Percentiles rank a stretch among this genome's conserved stretches.
These are phyloP conservation scores for Xylocampa areola DNA, from an alignment of 2,888 invertebrate genomes.

Conservation along the genomic window DNA sequence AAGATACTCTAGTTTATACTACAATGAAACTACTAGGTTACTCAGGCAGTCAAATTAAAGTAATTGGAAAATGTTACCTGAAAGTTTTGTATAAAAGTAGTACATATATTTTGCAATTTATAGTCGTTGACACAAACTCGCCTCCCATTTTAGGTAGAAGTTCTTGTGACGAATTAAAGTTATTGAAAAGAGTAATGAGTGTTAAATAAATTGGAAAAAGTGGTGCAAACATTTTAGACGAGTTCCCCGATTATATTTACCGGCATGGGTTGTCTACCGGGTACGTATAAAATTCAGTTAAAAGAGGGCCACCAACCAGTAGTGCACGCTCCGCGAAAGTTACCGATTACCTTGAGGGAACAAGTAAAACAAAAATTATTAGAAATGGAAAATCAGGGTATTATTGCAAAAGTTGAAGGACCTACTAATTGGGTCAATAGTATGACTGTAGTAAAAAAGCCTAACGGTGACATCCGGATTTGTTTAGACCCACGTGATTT, in stretches of 20 bases:
- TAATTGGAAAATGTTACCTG: slow-evolving; percentile 41
- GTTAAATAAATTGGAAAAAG: background rate
- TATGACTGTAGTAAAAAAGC: slow-evolving; percentile 57
- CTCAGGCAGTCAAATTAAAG: slow-evolving; percentile 36
- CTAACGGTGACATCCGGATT: slow-evolving; percentile 52
- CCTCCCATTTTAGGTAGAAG: slow-evolving; percentile 35
- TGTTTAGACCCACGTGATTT: slow-evolving; percentile 56
- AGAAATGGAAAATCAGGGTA: slow-evolving; percentile 45
- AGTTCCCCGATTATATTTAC: slow-evolving; percentile 25
- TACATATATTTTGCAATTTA: slow-evolving; percentile 39
- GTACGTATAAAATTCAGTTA: slow-evolving; percentile 34
- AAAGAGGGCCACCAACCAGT: slow-evolving; percentile 34
- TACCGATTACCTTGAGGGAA: slow-evolving; percentile 50
- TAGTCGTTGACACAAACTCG: slow-evolving; percentile 34
- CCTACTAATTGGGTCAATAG: too few species aligned
- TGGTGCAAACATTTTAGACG: slow-evolving; percentile 13
- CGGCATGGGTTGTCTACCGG: slow-evolving; percentile 14
- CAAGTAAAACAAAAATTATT: slow-evolving; percentile 42
- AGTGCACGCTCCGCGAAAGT: slow-evolving; percentile 48
- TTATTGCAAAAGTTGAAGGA: slow-evolving; percentile 53
- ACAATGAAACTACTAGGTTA: slow-evolving; percentile 35
- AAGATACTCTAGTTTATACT: slow-evolving; percentile 24
- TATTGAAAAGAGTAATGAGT: slow-evolving; percentile 32
- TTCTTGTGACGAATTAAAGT: slow-evolving; percentile 45
- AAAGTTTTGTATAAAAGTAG: slow-evolving; percentile 36